phyloP scores from a whole-genome alignment of 2,888 invertebrate genomes.

The Aspidapion aeneum region DNA sequence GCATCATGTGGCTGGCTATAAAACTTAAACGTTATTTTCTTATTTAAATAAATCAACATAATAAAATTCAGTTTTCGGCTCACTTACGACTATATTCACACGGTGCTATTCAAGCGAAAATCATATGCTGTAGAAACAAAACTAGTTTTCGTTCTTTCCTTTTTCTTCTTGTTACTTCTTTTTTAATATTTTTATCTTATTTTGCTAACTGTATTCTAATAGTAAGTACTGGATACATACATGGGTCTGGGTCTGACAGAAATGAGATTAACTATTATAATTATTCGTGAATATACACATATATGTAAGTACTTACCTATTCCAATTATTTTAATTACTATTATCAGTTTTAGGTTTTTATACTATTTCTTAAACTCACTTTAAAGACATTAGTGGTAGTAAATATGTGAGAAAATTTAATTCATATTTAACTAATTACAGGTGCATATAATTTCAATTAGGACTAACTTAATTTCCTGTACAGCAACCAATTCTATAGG shows the following conservation, averaged over 20 bases:
- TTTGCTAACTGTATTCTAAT: neutral
- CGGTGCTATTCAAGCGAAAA: slow-evolving; percentile 7
- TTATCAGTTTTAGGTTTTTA: no score
- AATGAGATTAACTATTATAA: neutral
- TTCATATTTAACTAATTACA: no score
- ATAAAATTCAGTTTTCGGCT: slow-evolving; percentile 18
- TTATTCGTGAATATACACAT: no score
- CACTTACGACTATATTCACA: slow-evolving; percentile 22
- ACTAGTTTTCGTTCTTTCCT: neutral
- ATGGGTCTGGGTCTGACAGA: neutral
- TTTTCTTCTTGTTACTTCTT: neutral
- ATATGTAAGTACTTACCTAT: no score
- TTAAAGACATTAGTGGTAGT: no score
- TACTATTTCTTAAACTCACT: no score
- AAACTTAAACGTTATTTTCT: no score
- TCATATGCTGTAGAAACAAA: neutral
- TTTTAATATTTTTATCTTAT: neutral
- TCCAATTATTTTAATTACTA: neutral
- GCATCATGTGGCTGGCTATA: no score
- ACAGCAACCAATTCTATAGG: no score
- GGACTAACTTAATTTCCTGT: no score
- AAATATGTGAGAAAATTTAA: no score
- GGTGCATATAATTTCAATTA: no score
- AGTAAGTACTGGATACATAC: neutral
- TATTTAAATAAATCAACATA: neutral